These are phyloP conservation scores for Cyanoliseus patagonus DNA, from an alignment of 2,113 vertebrate species.

Conservation along the genomic window DNA sequence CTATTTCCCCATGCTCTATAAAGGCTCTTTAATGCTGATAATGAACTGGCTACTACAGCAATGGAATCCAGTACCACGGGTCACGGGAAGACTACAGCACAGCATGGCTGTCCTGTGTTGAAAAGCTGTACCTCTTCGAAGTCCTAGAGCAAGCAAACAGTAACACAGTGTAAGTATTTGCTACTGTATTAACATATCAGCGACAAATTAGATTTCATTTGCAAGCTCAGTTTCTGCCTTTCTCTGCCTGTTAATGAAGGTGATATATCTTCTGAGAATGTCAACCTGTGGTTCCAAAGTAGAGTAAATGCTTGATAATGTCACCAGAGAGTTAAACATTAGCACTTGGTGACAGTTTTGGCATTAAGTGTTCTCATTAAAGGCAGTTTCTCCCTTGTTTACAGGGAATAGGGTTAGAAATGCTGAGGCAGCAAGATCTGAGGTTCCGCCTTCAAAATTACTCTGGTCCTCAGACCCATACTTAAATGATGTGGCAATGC, in stretches of 20 bases:
- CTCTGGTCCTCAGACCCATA: background rate
- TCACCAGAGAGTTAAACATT: background rate
- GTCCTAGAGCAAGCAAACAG: background rate
- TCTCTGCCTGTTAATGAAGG: background rate
- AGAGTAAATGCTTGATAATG: constrained; percentile 15
- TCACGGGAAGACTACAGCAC: background rate
- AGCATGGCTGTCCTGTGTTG: background rate
- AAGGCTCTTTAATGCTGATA: background rate
- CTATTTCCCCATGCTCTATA: background rate
- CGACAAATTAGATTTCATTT: background rate
- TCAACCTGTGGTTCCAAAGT: background rate
- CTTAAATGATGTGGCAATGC: background rate
- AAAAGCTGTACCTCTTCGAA: background rate
- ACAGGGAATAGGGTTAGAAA: background rate
- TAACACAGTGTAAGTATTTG: background rate
- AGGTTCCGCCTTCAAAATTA: background rate
- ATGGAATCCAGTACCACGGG: background rate
- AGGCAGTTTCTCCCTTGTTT: background rate
- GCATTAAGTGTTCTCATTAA: background rate
- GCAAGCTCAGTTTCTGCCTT: background rate
- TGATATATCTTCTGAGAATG: background rate
- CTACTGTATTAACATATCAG: background rate
- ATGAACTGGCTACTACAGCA: background rate
- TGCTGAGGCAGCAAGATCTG: background rate
- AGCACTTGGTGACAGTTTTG: background rate